phyloP scores from a whole-genome alignment of 2,797 vertebrate genomes.

The Dromococcyx pavoninus region DNA sequence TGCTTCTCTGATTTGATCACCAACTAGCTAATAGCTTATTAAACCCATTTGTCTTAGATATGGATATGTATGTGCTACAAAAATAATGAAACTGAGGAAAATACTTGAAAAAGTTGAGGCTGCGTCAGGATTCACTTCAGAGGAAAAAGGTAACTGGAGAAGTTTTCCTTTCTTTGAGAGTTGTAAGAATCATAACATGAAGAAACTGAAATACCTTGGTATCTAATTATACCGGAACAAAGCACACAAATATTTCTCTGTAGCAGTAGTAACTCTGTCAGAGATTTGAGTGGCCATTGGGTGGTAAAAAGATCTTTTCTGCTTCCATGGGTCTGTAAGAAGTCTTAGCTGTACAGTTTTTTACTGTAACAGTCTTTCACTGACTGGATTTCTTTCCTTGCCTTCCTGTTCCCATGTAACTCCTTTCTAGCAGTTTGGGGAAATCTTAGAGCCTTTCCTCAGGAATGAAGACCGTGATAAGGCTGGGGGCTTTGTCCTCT shows the following conservation, averaged over 20 bases:
- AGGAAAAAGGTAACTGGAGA: constrained; percentile 89
- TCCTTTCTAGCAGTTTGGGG: not conserved
- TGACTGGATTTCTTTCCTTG: not conserved
- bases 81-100: constrained; percentile 98
- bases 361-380: not conserved
- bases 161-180: not conserved
- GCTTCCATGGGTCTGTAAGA: not conserved
- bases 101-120: constrained; percentile 98
- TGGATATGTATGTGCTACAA: constrained; percentile 97
- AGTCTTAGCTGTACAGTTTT: not conserved
- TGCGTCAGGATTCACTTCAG: constrained; percentile 96
- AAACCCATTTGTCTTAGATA: constrained; percentile 80
- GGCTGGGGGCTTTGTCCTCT: not conserved
- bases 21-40: constrained; percentile 31
- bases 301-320: not conserved
- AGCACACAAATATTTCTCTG: not conserved
- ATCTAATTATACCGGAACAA: not conserved
- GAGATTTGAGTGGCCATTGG: not conserved
- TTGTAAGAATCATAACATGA: not conserved
- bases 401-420: not conserved
- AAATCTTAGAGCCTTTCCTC: not conserved
- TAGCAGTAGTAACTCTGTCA: not conserved
- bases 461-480: not conserved
- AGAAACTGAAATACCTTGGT: not conserved
- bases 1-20: not conserved